phyloP scores from a whole-genome alignment of 2,797 vertebrate species.

The Sebastes cheni region DNA sequence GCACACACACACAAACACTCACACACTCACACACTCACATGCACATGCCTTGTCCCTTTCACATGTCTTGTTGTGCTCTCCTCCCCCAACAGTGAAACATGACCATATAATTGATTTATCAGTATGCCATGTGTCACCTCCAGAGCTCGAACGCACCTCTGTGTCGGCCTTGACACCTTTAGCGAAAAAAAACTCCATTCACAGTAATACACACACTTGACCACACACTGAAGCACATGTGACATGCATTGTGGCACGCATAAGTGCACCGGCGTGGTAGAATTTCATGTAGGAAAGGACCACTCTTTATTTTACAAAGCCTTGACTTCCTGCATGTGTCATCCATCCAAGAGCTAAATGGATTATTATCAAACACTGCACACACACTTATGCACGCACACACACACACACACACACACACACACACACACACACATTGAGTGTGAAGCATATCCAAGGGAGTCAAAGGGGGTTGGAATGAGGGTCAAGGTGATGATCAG shows the following conservation, averaged over 20 bases:
- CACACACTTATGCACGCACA: not conserved
- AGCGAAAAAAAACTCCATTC: not conserved
- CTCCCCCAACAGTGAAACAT: constrained; percentile 69
- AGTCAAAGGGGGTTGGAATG: constrained; percentile 31
- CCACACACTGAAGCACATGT: constrained; percentile 4
- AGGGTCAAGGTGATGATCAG: constrained; percentile 58
- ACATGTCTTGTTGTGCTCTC: constrained; percentile 37
- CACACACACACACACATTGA: not conserved
- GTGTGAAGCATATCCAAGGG: constrained; percentile 17
- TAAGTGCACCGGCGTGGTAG: not conserved
- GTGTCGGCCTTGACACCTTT: constrained; percentile 51
- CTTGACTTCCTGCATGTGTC: constrained; percentile 66
- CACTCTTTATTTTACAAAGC: constrained; percentile 67
- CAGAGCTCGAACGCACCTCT: constrained; percentile 38
- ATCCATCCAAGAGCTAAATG: constrained; percentile 40
- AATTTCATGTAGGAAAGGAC: constrained; percentile 62
- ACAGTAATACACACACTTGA: constrained; percentile 1
- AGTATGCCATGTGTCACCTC: constrained; percentile 62
- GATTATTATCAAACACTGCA: constrained; percentile 42
- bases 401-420: not conserved
- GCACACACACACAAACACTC: constrained; percentile 1
- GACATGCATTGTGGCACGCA: constrained; percentile 14
- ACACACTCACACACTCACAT: not conserved
- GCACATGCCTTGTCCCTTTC: constrained; percentile 6
- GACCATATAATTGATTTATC: constrained; percentile 80